Evolutionary conservation across 2,113 vertebrate genomes (phyloP).

Genomic region (Callospermophilus lateralis): DNA sequence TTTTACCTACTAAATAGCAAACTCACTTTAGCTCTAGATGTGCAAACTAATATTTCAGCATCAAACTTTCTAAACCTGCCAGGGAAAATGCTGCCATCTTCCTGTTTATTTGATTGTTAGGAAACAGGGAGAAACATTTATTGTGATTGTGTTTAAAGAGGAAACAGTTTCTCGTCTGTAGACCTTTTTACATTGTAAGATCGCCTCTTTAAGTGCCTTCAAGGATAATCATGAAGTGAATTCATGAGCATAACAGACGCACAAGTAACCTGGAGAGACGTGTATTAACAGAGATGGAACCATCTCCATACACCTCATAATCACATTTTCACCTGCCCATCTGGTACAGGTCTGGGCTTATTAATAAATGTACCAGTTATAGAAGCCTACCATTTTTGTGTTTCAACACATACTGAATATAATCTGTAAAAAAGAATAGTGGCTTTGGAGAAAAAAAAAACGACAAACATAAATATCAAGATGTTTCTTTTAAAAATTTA

Average conservation of each 20-base stretch:
- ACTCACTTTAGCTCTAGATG: slow-evolving; percentile 71
- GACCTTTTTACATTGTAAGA: slow-evolving; percentile 81
- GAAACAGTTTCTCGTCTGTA: slow-evolving; percentile 81
- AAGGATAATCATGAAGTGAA: slow-evolving; percentile 82
- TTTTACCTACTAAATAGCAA: slow-evolving; percentile 44
- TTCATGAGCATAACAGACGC: slow-evolving; percentile 85
- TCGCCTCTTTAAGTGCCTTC: slow-evolving; percentile 83
- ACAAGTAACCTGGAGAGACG: slow-evolving; percentile 84
- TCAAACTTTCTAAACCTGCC: slow-evolving; percentile 83
- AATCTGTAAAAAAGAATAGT: slow-evolving; percentile 36
- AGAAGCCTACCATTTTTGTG: slow-evolving; percentile 72
- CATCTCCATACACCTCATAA: slow-evolving; percentile 87
- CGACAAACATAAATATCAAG: slow-evolving; percentile 48
- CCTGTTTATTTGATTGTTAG: slow-evolving; percentile 85
- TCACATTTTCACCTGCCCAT: slow-evolving; percentile 91
- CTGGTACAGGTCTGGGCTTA: slow-evolving; percentile 88
- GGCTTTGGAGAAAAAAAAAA: neutral
- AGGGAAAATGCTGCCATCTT: slow-evolving; percentile 83
- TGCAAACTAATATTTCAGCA: slow-evolving; percentile 73
- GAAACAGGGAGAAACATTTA: slow-evolving; percentile 81
- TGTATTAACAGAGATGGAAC: slow-evolving; percentile 84
- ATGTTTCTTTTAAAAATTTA: slow-evolving; percentile 56
- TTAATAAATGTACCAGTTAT: slow-evolving; percentile 78
- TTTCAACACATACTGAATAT: slow-evolving; percentile 67
- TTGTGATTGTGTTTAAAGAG: slow-evolving; percentile 79